Percentiles rank a stretch among this genome's conserved stretches.
phyloP scores from a whole-genome alignment of 2,888 invertebrate genomes.

The Agrotis exclamationis region DNA sequence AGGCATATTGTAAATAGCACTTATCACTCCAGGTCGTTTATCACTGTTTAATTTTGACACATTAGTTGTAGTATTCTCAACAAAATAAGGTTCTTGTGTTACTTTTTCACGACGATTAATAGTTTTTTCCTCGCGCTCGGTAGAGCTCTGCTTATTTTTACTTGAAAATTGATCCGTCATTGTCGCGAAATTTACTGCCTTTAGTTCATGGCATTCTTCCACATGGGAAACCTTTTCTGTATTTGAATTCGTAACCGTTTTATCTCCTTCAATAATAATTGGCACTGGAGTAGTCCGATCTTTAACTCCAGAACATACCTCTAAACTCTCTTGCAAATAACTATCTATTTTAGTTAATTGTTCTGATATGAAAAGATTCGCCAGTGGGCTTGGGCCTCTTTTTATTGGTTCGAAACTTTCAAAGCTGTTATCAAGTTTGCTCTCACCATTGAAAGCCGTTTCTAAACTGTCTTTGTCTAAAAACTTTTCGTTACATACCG shows the following conservation, averaged over 20 bases:
- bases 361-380: slow-evolving; percentile 82
- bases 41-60: slow-evolving; percentile 78
- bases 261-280: slow-evolving; percentile 62
- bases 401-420: slow-evolving; percentile 65
- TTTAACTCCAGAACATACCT: slow-evolving; percentile 76
- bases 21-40: slow-evolving; percentile 79
- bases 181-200: slow-evolving; percentile 33
- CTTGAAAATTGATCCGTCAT: slow-evolving; percentile 21
- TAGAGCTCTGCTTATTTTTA: slow-evolving; percentile 27
- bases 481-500: slow-evolving; percentile 79
- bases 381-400: slow-evolving; percentile 80
- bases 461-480: slow-evolving; percentile 67
- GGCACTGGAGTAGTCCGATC: slow-evolving; percentile 61
- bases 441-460: slow-evolving; percentile 26
- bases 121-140: slow-evolving; percentile 55
- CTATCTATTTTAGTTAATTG: slow-evolving; percentile 85
- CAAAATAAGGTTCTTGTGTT: slow-evolving; percentile 54
- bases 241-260: slow-evolving; percentile 47
- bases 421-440: slow-evolving; percentile 56
- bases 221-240: slow-evolving; percentile 28
- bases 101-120: slow-evolving; percentile 48
- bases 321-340: slow-evolving; percentile 86
- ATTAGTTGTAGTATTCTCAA: slow-evolving; percentile 61
- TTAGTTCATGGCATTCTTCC: slow-evolving; percentile 57
- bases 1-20: slow-evolving; percentile 87